phyloP scores from a whole-genome alignment of 1,140 invertebrate species.

The Sycophaga agraensis region DNA sequence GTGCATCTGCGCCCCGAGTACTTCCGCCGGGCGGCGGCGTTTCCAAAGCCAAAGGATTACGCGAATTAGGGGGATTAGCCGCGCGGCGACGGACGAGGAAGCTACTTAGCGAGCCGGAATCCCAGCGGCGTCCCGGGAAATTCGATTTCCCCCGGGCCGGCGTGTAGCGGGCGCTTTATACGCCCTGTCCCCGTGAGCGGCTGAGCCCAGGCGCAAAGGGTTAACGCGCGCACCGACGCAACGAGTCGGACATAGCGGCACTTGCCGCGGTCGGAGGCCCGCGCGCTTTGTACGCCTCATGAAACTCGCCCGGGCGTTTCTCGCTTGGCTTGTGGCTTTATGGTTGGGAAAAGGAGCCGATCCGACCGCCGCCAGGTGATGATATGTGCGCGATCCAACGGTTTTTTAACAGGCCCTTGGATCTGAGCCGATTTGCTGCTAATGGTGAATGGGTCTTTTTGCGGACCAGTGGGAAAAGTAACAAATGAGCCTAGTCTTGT shows the following conservation, averaged over 20 bases:
- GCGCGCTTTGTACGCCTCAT: too few relatives aligned
- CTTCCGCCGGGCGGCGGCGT: not conserved
- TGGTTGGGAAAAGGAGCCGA: too few relatives aligned
- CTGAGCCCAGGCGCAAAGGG: not conserved
- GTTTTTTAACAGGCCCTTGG: too few relatives aligned
- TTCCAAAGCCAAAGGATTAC: conserved; percentile 24
- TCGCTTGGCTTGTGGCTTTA: too few relatives aligned
- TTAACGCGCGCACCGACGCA: not conserved
- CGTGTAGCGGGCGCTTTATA: too few relatives aligned
- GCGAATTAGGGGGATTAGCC: conserved; percentile 7
- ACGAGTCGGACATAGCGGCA: not conserved
- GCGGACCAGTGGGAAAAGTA: too few relatives aligned
- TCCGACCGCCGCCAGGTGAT: too few relatives aligned
- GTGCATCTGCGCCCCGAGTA: not conserved
- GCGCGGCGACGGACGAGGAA: not conserved
- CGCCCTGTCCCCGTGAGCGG: not conserved
- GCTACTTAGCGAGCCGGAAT: not conserved
- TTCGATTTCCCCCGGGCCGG: conserved; percentile 21
- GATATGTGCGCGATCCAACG: too few relatives aligned
- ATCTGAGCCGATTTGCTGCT: too few relatives aligned
- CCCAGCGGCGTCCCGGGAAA: not conserved
- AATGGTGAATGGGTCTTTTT: too few relatives aligned
- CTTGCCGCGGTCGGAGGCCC: too few relatives aligned
- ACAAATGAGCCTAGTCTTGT: too few relatives aligned
- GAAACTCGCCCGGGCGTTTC: not conserved